Conservation (phyloP, 2,797 vertebrate species). For the Buphagus erythrorhynchus region DNA sequence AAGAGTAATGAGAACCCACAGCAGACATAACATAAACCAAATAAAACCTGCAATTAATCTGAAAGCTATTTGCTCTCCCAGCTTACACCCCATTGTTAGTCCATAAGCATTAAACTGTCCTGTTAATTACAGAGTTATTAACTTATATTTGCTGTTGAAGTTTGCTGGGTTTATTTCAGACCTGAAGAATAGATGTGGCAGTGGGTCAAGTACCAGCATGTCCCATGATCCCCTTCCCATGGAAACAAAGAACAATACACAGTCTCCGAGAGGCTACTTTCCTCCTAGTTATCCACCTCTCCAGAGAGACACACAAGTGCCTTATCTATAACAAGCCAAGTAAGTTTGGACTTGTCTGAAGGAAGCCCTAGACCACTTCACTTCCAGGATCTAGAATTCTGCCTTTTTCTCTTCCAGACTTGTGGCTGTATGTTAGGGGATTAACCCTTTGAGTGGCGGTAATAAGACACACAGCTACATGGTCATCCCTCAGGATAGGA, state of each 20-base stretch:
- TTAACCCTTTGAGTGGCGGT: too few relatives aligned
- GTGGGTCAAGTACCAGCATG: background rate
- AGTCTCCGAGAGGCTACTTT: fast-evolving
- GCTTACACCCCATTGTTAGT: background rate
- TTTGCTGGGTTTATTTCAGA: background rate
- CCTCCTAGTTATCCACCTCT: background rate
- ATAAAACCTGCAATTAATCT: background rate
- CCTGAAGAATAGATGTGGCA: background rate
- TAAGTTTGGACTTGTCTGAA: background rate
- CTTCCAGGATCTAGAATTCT: background rate
- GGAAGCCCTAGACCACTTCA: background rate
- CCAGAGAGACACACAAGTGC: fast-evolving
- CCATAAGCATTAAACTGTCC: background rate
- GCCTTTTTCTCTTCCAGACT: background rate
- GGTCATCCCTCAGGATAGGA: too few relatives aligned
- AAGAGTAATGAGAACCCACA: background rate
- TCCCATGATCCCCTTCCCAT: background rate
- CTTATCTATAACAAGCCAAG: background rate
- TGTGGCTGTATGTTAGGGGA: too few relatives aligned
- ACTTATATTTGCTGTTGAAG: background rate
- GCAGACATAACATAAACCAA: background rate
- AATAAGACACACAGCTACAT: too few relatives aligned
- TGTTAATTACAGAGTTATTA: background rate
- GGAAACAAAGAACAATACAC: background rate
- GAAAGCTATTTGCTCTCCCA: background rate